Evolutionary conservation across 2,888 invertebrate species (phyloP).

Genomic region (Hanleya hanleyi): DNA sequence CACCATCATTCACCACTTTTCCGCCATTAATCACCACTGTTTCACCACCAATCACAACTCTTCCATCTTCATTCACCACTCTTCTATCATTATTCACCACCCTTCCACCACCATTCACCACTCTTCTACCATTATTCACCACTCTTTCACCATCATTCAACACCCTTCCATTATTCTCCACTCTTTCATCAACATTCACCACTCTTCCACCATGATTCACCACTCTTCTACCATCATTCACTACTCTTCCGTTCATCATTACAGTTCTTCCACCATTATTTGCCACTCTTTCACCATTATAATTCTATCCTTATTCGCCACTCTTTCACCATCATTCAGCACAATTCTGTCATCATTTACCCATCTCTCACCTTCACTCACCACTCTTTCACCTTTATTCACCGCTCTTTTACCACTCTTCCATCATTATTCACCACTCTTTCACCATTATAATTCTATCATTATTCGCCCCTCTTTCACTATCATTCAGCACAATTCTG

Average conservation of each 20-base stretch:
- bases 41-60: background rate
- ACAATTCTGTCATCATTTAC: background rate
- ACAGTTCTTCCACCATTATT: background rate
- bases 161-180: background rate
- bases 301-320: background rate
- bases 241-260: background rate
- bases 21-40: background rate
- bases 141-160: background rate
- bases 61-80: too few relatives aligned
- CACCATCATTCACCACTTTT: background rate
- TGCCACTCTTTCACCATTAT: background rate
- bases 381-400: background rate
- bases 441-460: too few relatives aligned
- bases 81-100: too few relatives aligned
- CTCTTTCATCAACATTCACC: background rate
- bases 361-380: background rate
- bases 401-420: too few relatives aligned
- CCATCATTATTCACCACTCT: too few relatives aligned
- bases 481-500: too few relatives aligned
- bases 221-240: background rate
- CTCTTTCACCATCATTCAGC: background rate
- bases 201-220: too few relatives aligned
- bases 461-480: too few relatives aligned
- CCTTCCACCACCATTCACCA: too few relatives aligned
- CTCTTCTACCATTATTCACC: too few relatives aligned